phyloP scores from a whole-genome alignment of 1,140 invertebrate species.

The Drosophila cardini region DNA sequence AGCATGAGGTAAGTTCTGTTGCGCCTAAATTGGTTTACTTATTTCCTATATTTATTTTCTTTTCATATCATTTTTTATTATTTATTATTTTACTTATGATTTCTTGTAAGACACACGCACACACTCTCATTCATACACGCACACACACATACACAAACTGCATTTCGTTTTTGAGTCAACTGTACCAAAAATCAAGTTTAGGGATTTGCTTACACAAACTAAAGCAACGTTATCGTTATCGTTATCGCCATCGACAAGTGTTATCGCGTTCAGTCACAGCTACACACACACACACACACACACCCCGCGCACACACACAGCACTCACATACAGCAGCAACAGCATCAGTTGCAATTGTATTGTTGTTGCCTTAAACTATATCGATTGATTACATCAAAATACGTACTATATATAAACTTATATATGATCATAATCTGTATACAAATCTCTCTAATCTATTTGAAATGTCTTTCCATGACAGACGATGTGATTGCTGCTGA shows the following conservation, averaged over 20 bases:
- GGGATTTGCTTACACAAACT: conserved; percentile 31
- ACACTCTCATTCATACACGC: conserved; percentile 39
- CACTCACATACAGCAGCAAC: conserved; percentile 13
- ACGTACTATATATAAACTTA: too few species aligned
- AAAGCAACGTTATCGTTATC: conserved; percentile 28
- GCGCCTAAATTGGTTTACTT: conserved; percentile 75
- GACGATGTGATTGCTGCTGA: conserved; percentile 85
- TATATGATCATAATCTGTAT: neutral
- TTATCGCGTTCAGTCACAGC: conserved; percentile 35
- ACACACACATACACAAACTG: conserved; percentile 28
- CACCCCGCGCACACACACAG: conserved; percentile 4
- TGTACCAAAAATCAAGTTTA: conserved; percentile 31
- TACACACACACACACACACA: conserved; percentile 17
- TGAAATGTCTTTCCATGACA: conserved; percentile 21
- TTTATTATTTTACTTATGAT: conserved; percentile 48
- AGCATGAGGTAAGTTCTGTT: conserved; percentile 83
- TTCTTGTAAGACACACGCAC: conserved; percentile 41
- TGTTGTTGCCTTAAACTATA: conserved; percentile 10
- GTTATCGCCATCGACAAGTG: conserved; percentile 10
- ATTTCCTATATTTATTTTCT: conserved; percentile 17
- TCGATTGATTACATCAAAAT: neutral
- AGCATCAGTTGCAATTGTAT: conserved; percentile 12
- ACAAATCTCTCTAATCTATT: conserved; percentile 2
- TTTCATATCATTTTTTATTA: conserved; percentile 42
- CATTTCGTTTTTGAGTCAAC: conserved; percentile 44